These are phyloP conservation scores for Callocephalon fimbriatum DNA, from an alignment of 2,113 vertebrate species.

Conservation along the genomic window DNA sequence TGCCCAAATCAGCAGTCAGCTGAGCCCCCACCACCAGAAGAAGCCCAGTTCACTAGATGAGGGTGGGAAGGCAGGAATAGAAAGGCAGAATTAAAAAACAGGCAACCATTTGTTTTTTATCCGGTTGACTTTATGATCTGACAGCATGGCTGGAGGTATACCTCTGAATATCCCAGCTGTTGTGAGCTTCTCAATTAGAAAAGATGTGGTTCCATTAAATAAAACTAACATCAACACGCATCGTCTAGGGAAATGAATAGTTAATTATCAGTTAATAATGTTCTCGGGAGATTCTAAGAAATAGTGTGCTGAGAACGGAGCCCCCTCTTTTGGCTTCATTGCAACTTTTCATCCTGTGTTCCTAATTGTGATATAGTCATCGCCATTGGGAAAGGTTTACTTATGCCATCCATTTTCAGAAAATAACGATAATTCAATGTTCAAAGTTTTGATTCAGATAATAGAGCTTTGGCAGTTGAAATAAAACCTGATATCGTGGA, in stretches of 20 bases:
- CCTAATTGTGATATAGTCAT: neutral
- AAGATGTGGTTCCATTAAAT: neutral
- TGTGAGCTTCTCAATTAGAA: neutral
- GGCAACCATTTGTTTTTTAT: neutral
- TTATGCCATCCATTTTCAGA: neutral
- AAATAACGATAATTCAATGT: neutral
- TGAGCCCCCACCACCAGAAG: neutral
- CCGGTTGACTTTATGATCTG: neutral
- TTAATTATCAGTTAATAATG: neutral
- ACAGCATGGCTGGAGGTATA: neutral
- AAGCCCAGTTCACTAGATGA: neutral
- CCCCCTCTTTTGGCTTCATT: neutral
- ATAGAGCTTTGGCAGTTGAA: neutral
- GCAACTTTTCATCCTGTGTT: rapidly evolving
- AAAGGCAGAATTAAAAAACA: neutral
- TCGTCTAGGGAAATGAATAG: neutral
- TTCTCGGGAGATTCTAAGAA: neutral
- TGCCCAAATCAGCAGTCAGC: neutral
- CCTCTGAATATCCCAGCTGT: neutral
- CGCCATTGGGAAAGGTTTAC: neutral
- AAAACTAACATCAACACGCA: neutral
- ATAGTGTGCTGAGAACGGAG: neutral
- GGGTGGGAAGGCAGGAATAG: neutral
- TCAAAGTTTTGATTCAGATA: neutral
- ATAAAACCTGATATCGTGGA: neutral